Evolutionary conservation across 2,113 vertebrate genomes (phyloP), one percentile per base, ranked within the genome.

Genomic region (Synchiropus splendidus): DNA sequence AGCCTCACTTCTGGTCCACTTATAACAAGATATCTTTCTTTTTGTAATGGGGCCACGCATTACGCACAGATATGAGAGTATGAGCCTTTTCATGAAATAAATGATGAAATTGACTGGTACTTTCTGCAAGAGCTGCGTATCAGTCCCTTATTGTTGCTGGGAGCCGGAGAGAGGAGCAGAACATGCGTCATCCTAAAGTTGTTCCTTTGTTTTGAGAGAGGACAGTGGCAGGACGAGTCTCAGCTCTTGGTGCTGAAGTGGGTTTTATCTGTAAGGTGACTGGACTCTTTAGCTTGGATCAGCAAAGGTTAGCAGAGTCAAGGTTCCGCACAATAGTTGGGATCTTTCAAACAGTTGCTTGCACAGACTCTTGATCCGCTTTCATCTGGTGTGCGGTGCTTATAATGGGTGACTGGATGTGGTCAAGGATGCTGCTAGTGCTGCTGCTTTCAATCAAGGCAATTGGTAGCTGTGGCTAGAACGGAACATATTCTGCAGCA

Each of bases 81-180:
- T 31, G 16, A 52, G 47, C 57, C 33, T 52, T 39, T 67, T 55
- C 43, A 46, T 64, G 58, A 73, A 69, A 58, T 21, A 27, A 51
- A 59, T 60, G 64, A 72, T 67, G 61, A 71, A 73, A 75, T 12
- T 31, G 21, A 40, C 41, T 49, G 40, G 61, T 32, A 63, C 51
- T 50, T 39, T 37, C 58, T 64, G 59, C 41, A 69, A 48, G 45
- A 27, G 51, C 44, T 36, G 12, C 45, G 30, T 31, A 57, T 41
- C 31, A 35, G 51, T 30, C 10, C 36, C 14, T 12, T 34, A 34
- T 27, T 31, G 48, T 33, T 48, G 12, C 45, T 44, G 46, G 33
- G 30, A 61, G 46, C 32, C 17, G 10, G n/a, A 58, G 42, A 31
- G 12, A 39, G 21, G 21, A 27, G 45, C 32, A 18, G 12, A 58